Conservation (phyloP, 2,113 vertebrate genomes). For the Cavia porcellus region DNA sequence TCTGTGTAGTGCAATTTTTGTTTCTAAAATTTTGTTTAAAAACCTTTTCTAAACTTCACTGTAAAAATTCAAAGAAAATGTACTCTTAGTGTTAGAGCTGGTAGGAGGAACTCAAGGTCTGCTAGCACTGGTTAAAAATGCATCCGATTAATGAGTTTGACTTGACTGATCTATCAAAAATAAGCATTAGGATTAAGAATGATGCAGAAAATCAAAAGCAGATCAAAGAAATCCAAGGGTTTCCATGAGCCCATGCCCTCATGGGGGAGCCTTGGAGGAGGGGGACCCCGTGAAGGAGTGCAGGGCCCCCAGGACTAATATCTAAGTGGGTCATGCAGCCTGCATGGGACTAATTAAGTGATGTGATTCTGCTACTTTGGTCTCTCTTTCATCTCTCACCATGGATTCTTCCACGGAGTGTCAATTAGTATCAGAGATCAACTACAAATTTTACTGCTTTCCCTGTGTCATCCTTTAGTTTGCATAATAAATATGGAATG, state of each 20-base stretch:
- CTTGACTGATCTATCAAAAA: constrained; percentile 16
- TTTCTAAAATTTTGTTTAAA: not conserved
- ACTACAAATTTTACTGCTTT: not conserved
- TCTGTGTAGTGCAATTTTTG: not conserved
- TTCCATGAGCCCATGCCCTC: not conserved
- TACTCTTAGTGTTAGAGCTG: not conserved
- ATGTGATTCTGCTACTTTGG: not conserved
- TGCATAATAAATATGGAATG: not conserved
- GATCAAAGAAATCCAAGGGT: not conserved
- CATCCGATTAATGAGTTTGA: not conserved
- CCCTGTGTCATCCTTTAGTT: not conserved
- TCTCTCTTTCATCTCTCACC: not conserved
- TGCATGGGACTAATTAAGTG: not conserved
- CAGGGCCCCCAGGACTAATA: not conserved
- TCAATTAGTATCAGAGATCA: not conserved
- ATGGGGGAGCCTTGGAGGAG: not conserved
- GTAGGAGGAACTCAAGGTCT: not conserved
- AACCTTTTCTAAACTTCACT: constrained; percentile 50
- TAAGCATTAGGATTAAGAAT: not conserved
- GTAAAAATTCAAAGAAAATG: constrained; percentile 40
- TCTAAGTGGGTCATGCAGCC: not conserved
- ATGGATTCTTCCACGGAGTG: not conserved
- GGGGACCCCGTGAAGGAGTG: not conserved
- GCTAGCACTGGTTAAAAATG: not conserved
- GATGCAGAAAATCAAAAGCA: not conserved